Base-by-base conservation (phyloP, 2,888 invertebrate genomes). In the Malthinus flaveolus region DNA sequence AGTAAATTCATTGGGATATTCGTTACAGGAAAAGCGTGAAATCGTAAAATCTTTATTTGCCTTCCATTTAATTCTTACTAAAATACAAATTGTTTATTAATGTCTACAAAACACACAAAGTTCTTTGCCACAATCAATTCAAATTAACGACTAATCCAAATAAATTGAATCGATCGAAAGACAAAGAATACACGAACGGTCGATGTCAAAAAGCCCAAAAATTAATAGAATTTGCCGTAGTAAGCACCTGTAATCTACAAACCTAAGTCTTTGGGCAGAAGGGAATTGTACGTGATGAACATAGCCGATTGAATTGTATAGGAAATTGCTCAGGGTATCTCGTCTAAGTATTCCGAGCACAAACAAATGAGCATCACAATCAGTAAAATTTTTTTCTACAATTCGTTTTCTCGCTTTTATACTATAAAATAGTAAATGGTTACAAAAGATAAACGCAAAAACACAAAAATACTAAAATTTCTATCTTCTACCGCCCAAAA, bases 361-460 rank as follows among this genome's bases (percentile, higher is more conserved):
- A 52, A 52, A 52, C 46, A 52, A 52, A 52, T 52, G 52, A 46
- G 45, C 52, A 46, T 52, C 52, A 52, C 46, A 42, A 42, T 23
- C 23, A 23, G 23, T 42, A 42, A 42, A 42, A 42, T 42, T n/a
- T 42, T 15, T 42, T 42, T n/a, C 15, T 42, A 42, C 39, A 42
- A 15, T 42, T 42, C 5, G 23, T 42, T 42, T 23, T 39, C 39
- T 42, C 39, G 13, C 23, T 42, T n/a, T 42, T 42, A n/a, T 42
- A 15, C 12, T 37, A 37, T 37, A 37, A 37, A 12, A 13, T 42
- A 42, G 23, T 42, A 42, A 42, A 42, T 23, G 39, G 23, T 42
- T 15, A 42, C 13, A 15, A 13, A 23, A 42, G 39, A 42, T n/a
- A 42, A 42, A 15, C 39, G 15, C 39, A 15, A 23, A 15, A 42